Percentiles rank a stretch among this genome's conserved stretches.
Conservation (phyloP, 2,797 vertebrate species). For the Helarctos malayanus region DNA sequence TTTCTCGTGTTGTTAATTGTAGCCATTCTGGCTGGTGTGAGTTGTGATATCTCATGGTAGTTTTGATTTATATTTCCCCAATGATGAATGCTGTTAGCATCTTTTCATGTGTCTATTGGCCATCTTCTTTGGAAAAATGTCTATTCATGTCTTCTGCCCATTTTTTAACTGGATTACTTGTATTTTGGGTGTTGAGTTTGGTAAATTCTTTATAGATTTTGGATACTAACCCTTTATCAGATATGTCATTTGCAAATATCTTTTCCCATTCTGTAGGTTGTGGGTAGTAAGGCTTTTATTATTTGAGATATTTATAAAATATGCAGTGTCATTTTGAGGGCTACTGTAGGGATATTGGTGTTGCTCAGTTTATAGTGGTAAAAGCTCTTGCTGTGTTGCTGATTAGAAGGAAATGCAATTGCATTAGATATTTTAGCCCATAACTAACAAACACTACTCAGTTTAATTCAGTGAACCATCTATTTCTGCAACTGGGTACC, state of each 20-base stretch:
- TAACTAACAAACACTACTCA: neutral
- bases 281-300: neutral
- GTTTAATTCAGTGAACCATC: neutral
- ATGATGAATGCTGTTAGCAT: neutral
- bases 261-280: neutral
- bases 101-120: neutral
- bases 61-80: neutral
- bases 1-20: neutral
- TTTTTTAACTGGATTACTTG: neutral
- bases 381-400: neutral
- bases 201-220: neutral
- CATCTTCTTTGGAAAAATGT: neutral
- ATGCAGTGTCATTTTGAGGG: neutral
- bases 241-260: neutral
- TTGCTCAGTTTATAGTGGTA: neutral
- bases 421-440: neutral
- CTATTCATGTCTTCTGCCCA: neutral
- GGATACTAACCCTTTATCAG: neutral
- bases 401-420: neutral
- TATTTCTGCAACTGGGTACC: neutral
- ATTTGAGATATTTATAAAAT: neutral
- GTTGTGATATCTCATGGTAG: neutral
- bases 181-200: neutral
- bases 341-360: neutral
- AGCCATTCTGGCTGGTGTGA: neutral